A percentile compares a stretch with the other conserved stretches of the same genome.
phyloP scores from a whole-genome alignment of 2,888 invertebrate genomes.

The Desoria tigrina region DNA sequence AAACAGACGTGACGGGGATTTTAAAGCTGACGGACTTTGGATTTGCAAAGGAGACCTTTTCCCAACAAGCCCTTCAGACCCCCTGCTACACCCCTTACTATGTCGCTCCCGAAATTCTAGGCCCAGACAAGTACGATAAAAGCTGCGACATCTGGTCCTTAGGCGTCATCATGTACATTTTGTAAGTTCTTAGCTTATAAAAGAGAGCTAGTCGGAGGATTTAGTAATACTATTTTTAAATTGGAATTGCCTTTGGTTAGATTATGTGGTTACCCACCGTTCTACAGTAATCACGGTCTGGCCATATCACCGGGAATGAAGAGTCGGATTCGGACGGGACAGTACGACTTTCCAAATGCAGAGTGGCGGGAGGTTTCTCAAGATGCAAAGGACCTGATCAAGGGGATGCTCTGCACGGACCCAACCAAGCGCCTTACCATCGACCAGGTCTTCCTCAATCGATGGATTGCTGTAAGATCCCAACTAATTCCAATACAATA shows the following conservation, averaged over 20 bases:
- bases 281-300: conserved; percentile 95
- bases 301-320: conserved; percentile 99
- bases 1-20: conserved; percentile 67
- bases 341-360: conserved; percentile 94
- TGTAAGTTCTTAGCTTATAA: conserved; percentile 63
- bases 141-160: conserved; percentile 99
- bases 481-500: neutral
- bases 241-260: conserved; percentile 55
- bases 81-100: conserved; percentile 99
- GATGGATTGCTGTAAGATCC: conserved; percentile 79
- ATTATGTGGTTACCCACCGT: conserved; percentile 97
- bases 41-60: conserved; percentile 91
- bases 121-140: conserved; percentile 96
- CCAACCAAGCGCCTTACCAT: conserved; percentile 86
- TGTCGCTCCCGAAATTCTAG: conserved; percentile 89
- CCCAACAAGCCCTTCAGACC: conserved; percentile 87
- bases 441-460: conserved; percentile 82
- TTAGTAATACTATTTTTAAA: neutral
- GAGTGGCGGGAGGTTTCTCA: conserved; percentile 93
- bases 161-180: conserved; percentile 98
- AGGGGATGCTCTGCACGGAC: conserved; percentile 90
- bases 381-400: conserved; percentile 93
- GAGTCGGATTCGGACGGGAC: conserved; percentile 88
- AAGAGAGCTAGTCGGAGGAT: neutral
- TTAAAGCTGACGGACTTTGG: conserved; percentile 98